Evolutionary conservation across 2,888 invertebrate species (phyloP).

Genomic region (Eupeodes luniger): DNA sequence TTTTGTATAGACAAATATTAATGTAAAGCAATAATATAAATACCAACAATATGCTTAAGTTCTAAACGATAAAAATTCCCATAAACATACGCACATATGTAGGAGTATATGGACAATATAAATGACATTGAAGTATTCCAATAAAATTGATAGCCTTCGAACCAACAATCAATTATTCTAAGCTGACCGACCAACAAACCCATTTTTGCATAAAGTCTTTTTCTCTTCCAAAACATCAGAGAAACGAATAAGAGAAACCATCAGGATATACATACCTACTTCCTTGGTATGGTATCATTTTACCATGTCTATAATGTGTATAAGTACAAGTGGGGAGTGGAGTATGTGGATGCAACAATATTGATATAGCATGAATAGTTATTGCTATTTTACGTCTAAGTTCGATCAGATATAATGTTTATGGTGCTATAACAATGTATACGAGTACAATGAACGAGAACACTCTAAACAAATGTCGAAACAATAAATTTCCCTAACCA

Average conservation of each 20-base stretch:
- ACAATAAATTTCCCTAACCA: conserved; percentile 62
- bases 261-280: background rate
- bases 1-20: too few relatives aligned
- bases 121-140: conserved; percentile 5
- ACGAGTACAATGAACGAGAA: background rate
- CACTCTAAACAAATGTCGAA: conserved; percentile 51
- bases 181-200: background rate
- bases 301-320: conserved; percentile 7
- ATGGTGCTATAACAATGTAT: too few relatives aligned
- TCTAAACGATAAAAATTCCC: too few relatives aligned
- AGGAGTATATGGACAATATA: background rate
- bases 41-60: too few relatives aligned
- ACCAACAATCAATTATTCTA: conserved; percentile 14
- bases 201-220: background rate
- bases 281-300: conserved; percentile 17
- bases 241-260: background rate
- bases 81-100: too few relatives aligned
- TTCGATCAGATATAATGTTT: conserved; percentile 34
- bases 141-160: conserved; percentile 11
- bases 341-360: conserved; percentile 37
- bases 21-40: too few relatives aligned
- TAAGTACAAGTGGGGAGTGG: too few relatives aligned
- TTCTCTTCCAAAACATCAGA: background rate
- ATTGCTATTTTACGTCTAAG: conserved; percentile 41
- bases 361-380: conserved; percentile 50